Base-by-base conservation (phyloP, 2,888 invertebrate genomes). In the Tachina lurida region DNA sequence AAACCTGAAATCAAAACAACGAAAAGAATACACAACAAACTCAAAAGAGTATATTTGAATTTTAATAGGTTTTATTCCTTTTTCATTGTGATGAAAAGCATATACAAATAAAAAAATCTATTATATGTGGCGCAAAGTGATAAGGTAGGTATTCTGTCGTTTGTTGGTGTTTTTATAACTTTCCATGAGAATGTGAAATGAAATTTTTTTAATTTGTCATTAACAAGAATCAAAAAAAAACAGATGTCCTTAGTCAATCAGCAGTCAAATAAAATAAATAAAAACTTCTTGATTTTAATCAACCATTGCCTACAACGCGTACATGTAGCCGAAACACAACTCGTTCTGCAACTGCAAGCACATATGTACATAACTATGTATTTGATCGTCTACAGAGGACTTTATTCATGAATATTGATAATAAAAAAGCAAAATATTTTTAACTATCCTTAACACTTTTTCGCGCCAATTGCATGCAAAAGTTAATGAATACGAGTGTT, bases 31-130 rank as follows among this genome's bases (percentile, higher is more conserved):
- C 13, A 19, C 39, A 54, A 75, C 65, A 63, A 75, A 17, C 10
- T 5, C 10, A 39, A 62, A 62, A 54, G 17, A 70, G 17, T 31
- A 31, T 71, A 63, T 62, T 78, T 70, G 62, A 52, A 78, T 78
- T 70, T 54, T 70, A 45, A 70, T 62, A 49, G 70, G 60, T 54
- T 65, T 45, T 31, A 10, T 45, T 70, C 47, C 49, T 22, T 43
- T n/a, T 22, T 9, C 68, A 60, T 10, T 62, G 45, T 45, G 13
- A 13, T 41, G 43, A 63, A n/a, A n/a, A 56, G 17, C 15, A 62
- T 2, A 73, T 15, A 49, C 1, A 49, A n/a, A 74, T 8, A 9
- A 17, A 52, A 62, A 17, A 52, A n/a, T 31, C n/a, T 43, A 41
- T 41, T 17, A 17, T 7, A n/a, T 45, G 10, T 45, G 56, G 19